phyloP scores from a whole-genome alignment of 1,140 invertebrate species.

The Meloidogyne chitwoodi region DNA sequence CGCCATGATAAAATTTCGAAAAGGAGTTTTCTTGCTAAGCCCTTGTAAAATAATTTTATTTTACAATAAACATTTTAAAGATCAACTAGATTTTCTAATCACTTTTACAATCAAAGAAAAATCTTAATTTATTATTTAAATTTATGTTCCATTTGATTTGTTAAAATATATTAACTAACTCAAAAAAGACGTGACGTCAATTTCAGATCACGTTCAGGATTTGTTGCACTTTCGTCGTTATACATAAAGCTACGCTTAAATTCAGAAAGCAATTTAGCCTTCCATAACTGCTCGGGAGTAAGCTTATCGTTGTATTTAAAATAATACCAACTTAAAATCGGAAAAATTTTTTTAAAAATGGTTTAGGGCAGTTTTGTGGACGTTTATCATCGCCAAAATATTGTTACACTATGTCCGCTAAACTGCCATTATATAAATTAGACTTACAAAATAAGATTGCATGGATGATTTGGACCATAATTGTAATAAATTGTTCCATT shows the following conservation, averaged over 20 bases:
- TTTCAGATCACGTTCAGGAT: neutral
- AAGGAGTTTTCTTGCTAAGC: too few relatives aligned
- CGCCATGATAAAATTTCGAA: too few relatives aligned
- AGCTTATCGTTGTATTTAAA: neutral
- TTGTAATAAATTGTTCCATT: neutral
- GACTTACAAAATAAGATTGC: neutral
- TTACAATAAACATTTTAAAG: too few relatives aligned
- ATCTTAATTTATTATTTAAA: too few relatives aligned
- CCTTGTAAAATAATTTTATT: too few relatives aligned
- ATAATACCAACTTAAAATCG: neutral
- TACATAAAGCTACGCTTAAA: neutral
- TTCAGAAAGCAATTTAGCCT: neutral
- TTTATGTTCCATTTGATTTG: neutral
- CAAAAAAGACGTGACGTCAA: neutral
- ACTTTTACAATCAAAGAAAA: too few relatives aligned
- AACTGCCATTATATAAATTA: neutral
- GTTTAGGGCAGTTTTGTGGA: neutral
- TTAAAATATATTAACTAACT: neutral
- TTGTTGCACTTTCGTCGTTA: neutral
- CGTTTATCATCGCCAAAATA: too few relatives aligned
- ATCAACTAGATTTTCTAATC: too few relatives aligned
- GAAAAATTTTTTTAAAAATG: neutral
- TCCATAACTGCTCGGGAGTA: neutral
- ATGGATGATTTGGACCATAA: neutral
- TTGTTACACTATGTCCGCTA: too few relatives aligned